Conservation (phyloP, 2,797 vertebrate genomes). For the Cercopithecus mitis region DNA sequence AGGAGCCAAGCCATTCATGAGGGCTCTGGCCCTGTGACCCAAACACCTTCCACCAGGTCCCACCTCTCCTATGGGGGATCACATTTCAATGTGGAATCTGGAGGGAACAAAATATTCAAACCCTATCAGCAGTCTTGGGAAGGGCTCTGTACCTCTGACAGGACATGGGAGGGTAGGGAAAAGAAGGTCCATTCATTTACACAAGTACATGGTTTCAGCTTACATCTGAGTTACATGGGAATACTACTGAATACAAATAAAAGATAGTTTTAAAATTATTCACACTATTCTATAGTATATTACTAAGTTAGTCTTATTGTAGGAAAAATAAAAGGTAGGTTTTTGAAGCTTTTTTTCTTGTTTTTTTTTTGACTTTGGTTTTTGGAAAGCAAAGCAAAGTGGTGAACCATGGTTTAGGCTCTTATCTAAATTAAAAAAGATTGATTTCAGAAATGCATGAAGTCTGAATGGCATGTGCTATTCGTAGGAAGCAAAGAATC, state of each 20-base stretch:
- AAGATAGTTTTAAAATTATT: background rate
- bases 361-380: background rate
- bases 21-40: background rate
- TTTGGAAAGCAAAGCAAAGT: background rate
- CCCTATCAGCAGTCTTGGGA: background rate
- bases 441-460: background rate
- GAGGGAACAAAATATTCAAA: background rate
- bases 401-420: background rate
- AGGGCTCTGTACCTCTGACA: background rate
- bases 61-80: background rate
- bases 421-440: background rate
- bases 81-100: background rate
- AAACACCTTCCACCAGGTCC: background rate
- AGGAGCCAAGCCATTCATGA: background rate
- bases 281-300: background rate
- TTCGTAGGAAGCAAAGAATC: background rate
- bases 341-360: background rate
- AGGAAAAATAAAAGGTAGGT: background rate
- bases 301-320: background rate
- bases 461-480: background rate
- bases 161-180: fast-evolving
- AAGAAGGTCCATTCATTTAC: background rate
- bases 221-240: background rate
- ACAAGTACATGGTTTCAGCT: background rate
- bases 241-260: background rate